phyloP scores from a whole-genome alignment of 2,888 invertebrate genomes.

The Tiliacea citrago region DNA sequence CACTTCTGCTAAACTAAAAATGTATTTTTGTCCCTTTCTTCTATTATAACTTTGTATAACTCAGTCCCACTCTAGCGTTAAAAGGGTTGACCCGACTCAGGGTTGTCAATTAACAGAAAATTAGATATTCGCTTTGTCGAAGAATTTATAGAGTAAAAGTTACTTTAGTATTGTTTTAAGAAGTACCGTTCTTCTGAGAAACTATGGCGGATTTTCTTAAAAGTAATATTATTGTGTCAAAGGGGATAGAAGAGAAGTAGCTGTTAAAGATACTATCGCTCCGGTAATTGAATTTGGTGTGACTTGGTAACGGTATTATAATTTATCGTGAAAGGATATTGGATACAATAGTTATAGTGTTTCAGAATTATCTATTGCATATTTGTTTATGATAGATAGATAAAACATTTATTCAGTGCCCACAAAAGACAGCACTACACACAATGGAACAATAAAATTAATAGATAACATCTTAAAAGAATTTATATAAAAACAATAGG shows the following conservation, averaged over 20 bases:
- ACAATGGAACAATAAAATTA: too few species aligned
- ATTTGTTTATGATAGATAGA: slow-evolving; percentile 23
- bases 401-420: too few species aligned
- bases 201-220: slow-evolving; percentile 28
- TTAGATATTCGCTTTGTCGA: slow-evolving; percentile 69
- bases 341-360: slow-evolving; percentile 7
- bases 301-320: slow-evolving; percentile 35
- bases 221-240: slow-evolving; percentile 31
- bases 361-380: slow-evolving; percentile 27
- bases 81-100: slow-evolving; percentile 64
- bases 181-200: slow-evolving; percentile 40
- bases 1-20: slow-evolving; percentile 54
- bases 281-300: slow-evolving; percentile 58
- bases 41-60: slow-evolving; percentile 48
- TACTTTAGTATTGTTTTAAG: slow-evolving; percentile 59
- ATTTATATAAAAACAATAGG: too few species aligned
- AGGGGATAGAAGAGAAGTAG: slow-evolving; percentile 17
- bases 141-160: slow-evolving; percentile 57
- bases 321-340: slow-evolving; percentile 62
- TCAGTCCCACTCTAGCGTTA: slow-evolving; percentile 41
- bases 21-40: slow-evolving; percentile 22
- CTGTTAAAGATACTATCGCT: slow-evolving; percentile 43
- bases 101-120: slow-evolving; percentile 69
- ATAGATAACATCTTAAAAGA: too few species aligned
- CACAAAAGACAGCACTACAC: too few species aligned